Evolutionary conservation across 2,113 vertebrate species (phyloP).

Genomic region (Galbula dea): DNA sequence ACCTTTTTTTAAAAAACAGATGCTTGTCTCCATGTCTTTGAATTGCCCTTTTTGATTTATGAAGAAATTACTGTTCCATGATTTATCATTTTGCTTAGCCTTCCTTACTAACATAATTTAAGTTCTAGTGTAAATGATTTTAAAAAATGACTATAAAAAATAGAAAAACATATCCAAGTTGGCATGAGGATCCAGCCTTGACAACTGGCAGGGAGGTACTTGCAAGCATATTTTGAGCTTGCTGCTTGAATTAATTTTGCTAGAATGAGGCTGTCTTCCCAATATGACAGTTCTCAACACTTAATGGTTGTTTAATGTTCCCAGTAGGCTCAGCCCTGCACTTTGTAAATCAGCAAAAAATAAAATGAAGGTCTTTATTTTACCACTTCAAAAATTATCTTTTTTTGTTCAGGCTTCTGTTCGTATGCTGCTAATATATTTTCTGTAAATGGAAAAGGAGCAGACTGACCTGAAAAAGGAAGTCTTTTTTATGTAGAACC

Average conservation of each 20-base stretch:
- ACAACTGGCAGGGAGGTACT: background rate
- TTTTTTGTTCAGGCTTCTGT: slow-evolving; percentile 44
- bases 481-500: slow-evolving; percentile 30
- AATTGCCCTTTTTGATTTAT: background rate
- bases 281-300: slow-evolving; percentile 6
- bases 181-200: background rate
- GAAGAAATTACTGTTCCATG: background rate
- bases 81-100: background rate
- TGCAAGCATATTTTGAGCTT: slow-evolving; percentile 25
- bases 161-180: background rate
- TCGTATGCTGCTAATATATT: slow-evolving; percentile 32
- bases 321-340: slow-evolving; percentile 16
- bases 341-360: slow-evolving; percentile 55
- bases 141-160: background rate
- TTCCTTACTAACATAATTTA: background rate
- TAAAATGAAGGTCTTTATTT: slow-evolving; percentile 40
- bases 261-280: slow-evolving; percentile 3
- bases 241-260: slow-evolving; percentile 35
- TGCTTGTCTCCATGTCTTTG: background rate
- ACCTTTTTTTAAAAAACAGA: background rate
- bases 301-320: slow-evolving; percentile 32
- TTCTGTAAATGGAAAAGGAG: slow-evolving; percentile 39
- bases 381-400: slow-evolving; percentile 36
- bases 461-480: slow-evolving; percentile 57
- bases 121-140: background rate